Conservation (phyloP, 2,113 vertebrate species). For the Oceanites oceanicus region DNA sequence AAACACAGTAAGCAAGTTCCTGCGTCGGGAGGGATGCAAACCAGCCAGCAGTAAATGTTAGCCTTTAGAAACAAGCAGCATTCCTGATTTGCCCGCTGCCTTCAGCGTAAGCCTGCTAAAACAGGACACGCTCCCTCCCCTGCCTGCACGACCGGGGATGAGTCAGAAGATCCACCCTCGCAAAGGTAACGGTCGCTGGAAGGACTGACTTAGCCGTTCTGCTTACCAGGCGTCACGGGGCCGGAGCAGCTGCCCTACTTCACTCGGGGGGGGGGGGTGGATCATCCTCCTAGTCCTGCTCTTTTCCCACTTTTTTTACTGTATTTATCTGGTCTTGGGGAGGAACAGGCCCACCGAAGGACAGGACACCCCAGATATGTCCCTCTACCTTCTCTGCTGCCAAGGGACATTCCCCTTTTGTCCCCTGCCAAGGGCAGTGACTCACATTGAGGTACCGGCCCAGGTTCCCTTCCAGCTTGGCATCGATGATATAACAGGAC, state of each 20-base stretch:
- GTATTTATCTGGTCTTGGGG: accelerated
- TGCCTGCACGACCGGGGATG: accelerated
- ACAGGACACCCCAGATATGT: accelerated
- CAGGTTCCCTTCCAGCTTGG: conserved; percentile 95
- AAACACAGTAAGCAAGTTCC: background rate
- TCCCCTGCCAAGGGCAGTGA: background rate
- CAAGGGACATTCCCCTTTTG: accelerated
- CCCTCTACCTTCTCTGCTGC: background rate
- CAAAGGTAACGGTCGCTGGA: background rate
- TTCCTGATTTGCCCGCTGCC: background rate
- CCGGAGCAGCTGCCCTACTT: accelerated
- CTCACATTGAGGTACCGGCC: conserved; percentile 96
- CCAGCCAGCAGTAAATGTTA: accelerated
- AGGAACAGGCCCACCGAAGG: accelerated
- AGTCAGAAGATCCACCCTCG: background rate
- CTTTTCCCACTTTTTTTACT: background rate
- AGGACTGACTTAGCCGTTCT: accelerated
- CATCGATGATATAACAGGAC: conserved; percentile 97
- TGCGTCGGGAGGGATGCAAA: background rate
- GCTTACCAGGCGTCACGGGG: background rate
- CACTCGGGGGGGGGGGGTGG: accelerated
- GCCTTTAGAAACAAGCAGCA: background rate
- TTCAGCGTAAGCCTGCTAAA: background rate
- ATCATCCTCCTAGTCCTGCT: accelerated
- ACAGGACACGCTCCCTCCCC: background rate